Base-by-base conservation (phyloP, 2,888 invertebrate species). In the Phymatocera aterrima region DNA sequence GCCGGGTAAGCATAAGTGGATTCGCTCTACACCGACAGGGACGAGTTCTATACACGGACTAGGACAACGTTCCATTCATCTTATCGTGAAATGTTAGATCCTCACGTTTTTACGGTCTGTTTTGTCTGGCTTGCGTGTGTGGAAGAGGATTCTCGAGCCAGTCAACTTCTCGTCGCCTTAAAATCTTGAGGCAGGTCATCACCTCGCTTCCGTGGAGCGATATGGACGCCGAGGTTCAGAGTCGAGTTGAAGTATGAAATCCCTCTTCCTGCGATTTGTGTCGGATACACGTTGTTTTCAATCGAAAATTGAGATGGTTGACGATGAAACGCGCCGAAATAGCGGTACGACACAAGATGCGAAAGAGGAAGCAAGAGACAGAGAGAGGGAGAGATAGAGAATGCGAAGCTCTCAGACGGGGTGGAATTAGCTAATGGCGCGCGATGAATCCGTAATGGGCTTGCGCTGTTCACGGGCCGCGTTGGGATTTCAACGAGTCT, bases 361-460 rank as follows among this genome's bases (percentile, higher is more conserved):
- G 34, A 21, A 21, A 40, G 70, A 61, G 31, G 64, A 21, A 46
- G 75, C 46, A 61, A 77, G 37, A 65, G 65, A 48, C 37, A 40
- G 34, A 51, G 61, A 40, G 54, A 68, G 31, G 60, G 37, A 24
- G 34, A 68, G n/a, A 68, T 3, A n/a, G 57, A 48, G 28, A 28
- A 40, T n/a, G 54, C 40, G 51, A 64, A 60, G 77, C 31, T 34
- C 34, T 15, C 40, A 46, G 64, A 64, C 34, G 18, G 78, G 57
- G 54, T 54, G 78, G 90, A 90, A 90, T 89, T 89, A 89, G 89
- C 88, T 90, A 89, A 90, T 90, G 88, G 89, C 87, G 88, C 88
- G 87, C 87, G 88, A 90, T 90, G 90, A 90, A 89, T 90, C 89
- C 88, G 87, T 88, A 90, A 90, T 90, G 90, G 90, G 88, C 89